phyloP scores from a whole-genome alignment of 2,888 invertebrate species.

The Morpho deidamia region DNA sequence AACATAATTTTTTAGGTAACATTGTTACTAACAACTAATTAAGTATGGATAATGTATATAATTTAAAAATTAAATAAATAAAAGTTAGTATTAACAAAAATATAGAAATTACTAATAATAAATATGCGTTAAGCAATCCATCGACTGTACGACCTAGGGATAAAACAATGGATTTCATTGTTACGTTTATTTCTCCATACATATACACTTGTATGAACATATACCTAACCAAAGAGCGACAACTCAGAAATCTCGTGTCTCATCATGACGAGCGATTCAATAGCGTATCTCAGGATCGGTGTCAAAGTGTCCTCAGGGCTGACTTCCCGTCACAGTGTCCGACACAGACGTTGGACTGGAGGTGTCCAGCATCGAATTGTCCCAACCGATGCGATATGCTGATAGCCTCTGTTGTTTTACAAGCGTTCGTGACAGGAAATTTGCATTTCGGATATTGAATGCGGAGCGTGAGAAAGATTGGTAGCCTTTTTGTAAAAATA shows the following conservation, averaged over 20 bases:
- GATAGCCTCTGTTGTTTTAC: constrained; percentile 53
- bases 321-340: constrained; percentile 36
- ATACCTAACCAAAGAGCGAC: not conserved
- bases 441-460: constrained; percentile 54
- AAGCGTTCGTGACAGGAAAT: constrained; percentile 49
- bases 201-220: no score
- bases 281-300: constrained; percentile 65
- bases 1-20: no score
- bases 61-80: no score
- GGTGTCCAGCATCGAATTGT: constrained; percentile 1
- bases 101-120: no score
- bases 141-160: no score
- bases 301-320: constrained; percentile 39
- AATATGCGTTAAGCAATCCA: no score
- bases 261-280: constrained; percentile 36
- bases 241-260: constrained; percentile 15
- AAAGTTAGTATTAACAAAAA: no score
- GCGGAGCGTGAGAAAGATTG: constrained; percentile 39
- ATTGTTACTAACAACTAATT: no score
- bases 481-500: constrained; percentile 1
- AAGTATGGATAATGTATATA: no score
- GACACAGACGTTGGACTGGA: constrained; percentile 28
- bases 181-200: no score
- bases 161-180: no score
- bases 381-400: constrained; percentile 37